A percentile compares a stretch with the other conserved stretches of the same genome.
Conservation (phyloP, 2,797 vertebrate species). For the Pogoniulus pusillus region DNA sequence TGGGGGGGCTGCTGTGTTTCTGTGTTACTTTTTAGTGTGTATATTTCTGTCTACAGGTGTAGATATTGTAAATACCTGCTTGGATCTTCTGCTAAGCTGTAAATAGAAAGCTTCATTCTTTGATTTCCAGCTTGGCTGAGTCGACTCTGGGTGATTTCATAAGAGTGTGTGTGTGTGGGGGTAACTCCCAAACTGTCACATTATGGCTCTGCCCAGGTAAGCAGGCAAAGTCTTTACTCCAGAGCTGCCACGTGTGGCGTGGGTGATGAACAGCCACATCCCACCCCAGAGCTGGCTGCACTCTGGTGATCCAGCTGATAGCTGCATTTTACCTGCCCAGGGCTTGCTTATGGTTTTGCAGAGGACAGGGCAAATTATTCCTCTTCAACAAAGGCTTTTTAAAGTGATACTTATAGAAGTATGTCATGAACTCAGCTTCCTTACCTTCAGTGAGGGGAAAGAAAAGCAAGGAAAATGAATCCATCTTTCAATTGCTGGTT, state of each 20-base stretch:
- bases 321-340: background rate
- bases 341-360: background rate
- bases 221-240: background rate
- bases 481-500: background rate
- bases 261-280: background rate
- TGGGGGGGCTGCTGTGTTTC: too few species aligned
- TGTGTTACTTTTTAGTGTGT: too few species aligned
- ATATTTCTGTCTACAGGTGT: too few species aligned
- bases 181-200: too few species aligned
- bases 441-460: background rate
- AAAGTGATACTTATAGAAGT: background rate
- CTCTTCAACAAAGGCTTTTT: background rate
- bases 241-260: background rate
- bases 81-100: too few species aligned
- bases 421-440: background rate
- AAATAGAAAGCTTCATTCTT: too few species aligned
- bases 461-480: background rate
- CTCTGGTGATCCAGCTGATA: background rate
- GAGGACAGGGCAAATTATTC: slow-evolving; percentile 6
- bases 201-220: background rate
- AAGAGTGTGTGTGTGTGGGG: too few species aligned
- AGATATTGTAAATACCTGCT: too few species aligned
- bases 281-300: background rate
- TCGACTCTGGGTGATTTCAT: too few species aligned
- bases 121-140: too few species aligned